These are phyloP conservation scores for Bucorvus abyssinicus DNA, from an alignment of 2,797 vertebrate species.

Conservation along the genomic window DNA sequence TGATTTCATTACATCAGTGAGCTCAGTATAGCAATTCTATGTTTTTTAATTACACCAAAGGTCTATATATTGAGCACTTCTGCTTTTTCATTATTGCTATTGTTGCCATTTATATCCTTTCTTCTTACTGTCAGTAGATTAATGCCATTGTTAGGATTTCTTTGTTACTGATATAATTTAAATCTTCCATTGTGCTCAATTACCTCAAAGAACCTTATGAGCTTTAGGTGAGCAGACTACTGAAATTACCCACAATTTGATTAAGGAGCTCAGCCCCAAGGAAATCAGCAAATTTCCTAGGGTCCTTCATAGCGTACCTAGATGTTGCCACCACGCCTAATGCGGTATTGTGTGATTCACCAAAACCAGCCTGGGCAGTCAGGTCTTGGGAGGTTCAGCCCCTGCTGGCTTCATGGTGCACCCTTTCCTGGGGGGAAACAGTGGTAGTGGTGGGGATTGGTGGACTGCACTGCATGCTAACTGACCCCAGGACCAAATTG, in stretches of 20 bases:
- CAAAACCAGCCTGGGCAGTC: neutral
- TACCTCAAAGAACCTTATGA: neutral
- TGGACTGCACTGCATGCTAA: neutral
- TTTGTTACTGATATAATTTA: neutral
- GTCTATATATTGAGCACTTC: neutral
- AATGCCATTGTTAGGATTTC: neutral
- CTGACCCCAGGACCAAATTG: neutral
- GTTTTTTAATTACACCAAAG: neutral
- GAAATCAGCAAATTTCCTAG: neutral
- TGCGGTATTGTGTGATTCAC: neutral
- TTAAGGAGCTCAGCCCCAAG: neutral
- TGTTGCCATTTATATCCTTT: neutral
- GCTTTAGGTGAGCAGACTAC: neutral
- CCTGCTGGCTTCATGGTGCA: neutral
- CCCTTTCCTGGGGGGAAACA: neutral
- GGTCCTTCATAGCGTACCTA: neutral
- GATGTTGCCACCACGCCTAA: neutral
- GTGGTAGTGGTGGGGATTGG: accelerated
- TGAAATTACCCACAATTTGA: neutral
- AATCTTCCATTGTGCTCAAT: neutral
- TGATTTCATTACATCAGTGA: neutral
- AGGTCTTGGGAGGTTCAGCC: neutral
- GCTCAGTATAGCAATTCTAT: neutral
- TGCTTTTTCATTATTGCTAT: neutral
- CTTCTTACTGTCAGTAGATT: neutral